Conservation (phyloP, 2,113 vertebrate species). For the Notarius quadriscutis region DNA sequence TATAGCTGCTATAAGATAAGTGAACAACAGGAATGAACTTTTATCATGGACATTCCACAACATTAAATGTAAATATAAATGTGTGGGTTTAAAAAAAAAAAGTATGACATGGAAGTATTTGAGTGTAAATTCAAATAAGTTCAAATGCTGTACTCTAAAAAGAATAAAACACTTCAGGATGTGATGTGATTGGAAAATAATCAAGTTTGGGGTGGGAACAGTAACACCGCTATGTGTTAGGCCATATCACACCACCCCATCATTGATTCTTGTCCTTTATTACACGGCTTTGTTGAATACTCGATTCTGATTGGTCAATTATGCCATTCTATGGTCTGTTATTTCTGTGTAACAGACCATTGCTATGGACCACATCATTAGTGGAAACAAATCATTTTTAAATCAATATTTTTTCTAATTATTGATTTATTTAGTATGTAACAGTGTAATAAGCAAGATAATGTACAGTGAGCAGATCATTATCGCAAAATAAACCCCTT, state of each 20-base stretch:
- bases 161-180: not conserved
- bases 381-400: too few species aligned
- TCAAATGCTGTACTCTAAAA: not conserved
- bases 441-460: too few species aligned
- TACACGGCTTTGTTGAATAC: too few species aligned
- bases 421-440: too few species aligned
- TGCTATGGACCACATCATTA: too few species aligned
- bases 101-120: not conserved
- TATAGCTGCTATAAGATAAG: not conserved
- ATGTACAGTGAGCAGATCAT: too few species aligned
- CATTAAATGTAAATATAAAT: not conserved
- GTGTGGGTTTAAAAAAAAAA: not conserved
- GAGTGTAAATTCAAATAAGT: not conserved
- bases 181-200: not conserved
- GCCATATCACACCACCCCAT: not conserved
- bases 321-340: too few species aligned
- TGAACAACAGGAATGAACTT: not conserved
- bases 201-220: not conserved
- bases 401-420: too few species aligned
- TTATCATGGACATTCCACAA: not conserved
- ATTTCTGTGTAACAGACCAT: too few species aligned
- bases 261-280: not conserved
- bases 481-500: too few species aligned
- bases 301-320: too few species aligned
- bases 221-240: not conserved